Base-by-base conservation (phyloP, 2,888 invertebrate species). In the Melitaea athalia region DNA sequence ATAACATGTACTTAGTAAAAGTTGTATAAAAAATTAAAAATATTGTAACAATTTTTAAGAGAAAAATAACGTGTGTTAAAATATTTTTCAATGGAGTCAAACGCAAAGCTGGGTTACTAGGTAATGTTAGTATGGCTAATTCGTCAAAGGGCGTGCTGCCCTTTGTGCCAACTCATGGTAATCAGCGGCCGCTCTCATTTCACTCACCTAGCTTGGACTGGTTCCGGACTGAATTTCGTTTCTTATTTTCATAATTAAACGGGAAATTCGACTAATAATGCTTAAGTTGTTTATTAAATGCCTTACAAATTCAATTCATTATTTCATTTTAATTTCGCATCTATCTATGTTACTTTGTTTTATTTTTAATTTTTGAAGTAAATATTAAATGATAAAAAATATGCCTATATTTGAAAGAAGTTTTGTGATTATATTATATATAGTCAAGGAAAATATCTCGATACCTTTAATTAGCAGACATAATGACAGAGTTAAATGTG, bases 101-200 rank as follows among this genome's bases (percentile, higher is more conserved):
- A 53, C 49, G 47, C 15, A 42, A 43, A 59, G 62, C 47, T 57
- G 49, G 64, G 70, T 67, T 68, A 61, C 67, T 68, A 59, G 64
- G 61, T 64, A 67, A 70, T 67, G 68, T 64, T 68, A 64, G 84
- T 82, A 82, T 81, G 82, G 85, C 85, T 91, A 91, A 91, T 91
- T 91, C 89, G 88, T 90, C 91, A 91, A 91, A 91, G 91, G 89
- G 84, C 79, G 78, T 79, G 78, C 81, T 81, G 79, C 85, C 87
- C 89, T 91, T 90, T 91, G 90, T 90, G 81, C 83, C 81, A 82
- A 88, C 64, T 68, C 64, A 68, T 67, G 67, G 89, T 91, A 91
- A 91, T 91, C 88, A 91, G 82, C 82, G 84, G 50, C 61, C 67
- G 71, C 69, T 72, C 69, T 69, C 71, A 72, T 72, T 67, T 67